A percentile compares a stretch with the other conserved stretches of the same genome.
Evolutionary conservation across 2,797 vertebrate species (phyloP).

Genomic region (Coendou prehensilis): DNA sequence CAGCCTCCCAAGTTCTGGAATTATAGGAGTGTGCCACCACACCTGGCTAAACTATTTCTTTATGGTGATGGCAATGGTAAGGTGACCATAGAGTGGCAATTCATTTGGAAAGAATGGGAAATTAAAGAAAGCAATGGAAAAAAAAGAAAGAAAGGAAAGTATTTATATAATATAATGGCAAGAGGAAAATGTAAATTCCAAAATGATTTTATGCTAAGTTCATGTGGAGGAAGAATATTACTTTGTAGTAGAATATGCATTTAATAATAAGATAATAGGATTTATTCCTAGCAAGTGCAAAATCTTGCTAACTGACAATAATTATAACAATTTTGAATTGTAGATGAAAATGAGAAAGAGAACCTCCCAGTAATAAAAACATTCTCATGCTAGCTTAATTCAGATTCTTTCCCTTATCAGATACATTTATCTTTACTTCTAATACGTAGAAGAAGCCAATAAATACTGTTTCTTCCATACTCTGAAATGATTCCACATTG

Average conservation of each 20-base stretch:
- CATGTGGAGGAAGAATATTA: slow-evolving; percentile 19
- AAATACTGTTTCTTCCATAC: background rate
- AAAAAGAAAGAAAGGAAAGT: background rate
- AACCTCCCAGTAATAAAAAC: slow-evolving; percentile 8
- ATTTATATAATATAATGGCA: slow-evolving; percentile 68
- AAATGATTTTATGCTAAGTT: slow-evolving; percentile 57
- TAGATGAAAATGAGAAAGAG: slow-evolving; percentile 32
- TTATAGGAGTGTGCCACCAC: background rate
- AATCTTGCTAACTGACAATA: slow-evolving; percentile 65
- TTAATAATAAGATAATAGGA: slow-evolving; percentile 65
- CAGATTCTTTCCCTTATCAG: slow-evolving; percentile 43
- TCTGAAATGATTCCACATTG: background rate
- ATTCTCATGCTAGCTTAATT: background rate
- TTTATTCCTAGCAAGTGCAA: slow-evolving; percentile 63
- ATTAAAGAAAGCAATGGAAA: slow-evolving; percentile 42
- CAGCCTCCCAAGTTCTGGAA: background rate
- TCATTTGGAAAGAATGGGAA: slow-evolving; percentile 38
- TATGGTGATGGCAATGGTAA: slow-evolving; percentile 2
- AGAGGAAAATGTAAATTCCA: slow-evolving; percentile 64
- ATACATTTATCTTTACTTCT: slow-evolving; percentile 16
- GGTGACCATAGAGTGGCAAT: slow-evolving; percentile 40
- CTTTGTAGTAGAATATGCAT: slow-evolving; percentile 60
- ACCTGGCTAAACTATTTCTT: slow-evolving; percentile 26
- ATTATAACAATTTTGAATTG: slow-evolving; percentile 60
- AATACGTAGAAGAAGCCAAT: slow-evolving; percentile 8